phyloP scores from a whole-genome alignment of 2,113 vertebrate species.

The Protobothrops flavoviridis region DNA sequence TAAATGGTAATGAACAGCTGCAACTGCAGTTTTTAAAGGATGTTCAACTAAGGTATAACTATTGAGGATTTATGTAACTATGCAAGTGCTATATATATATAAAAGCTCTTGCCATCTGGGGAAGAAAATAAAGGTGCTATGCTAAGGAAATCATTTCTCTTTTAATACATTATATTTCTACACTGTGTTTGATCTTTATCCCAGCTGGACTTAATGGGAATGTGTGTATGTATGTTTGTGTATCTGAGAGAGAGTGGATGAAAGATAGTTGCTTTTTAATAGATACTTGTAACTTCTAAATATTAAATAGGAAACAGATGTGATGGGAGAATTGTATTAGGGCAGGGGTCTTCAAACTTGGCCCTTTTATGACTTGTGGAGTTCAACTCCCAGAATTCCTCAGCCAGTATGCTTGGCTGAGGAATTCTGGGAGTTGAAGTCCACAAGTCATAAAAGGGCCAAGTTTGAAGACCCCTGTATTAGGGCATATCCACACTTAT shows the following conservation, averaged over 20 bases:
- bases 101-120: neutral
- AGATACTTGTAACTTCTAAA: neutral
- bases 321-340: neutral
- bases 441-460: too few relatives aligned
- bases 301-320: neutral
- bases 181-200: neutral
- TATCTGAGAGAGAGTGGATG: neutral
- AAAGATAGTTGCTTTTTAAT: neutral
- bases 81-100: neutral
- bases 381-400: too few relatives aligned
- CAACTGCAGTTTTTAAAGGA: neutral
- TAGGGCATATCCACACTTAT: neutral
- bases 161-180: neutral
- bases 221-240: neutral
- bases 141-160: neutral
- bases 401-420: too few relatives aligned
- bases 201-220: neutral
- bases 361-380: too few relatives aligned
- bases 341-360: neutral
- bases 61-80: neutral
- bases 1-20: constrained; percentile 33
- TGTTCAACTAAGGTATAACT: neutral
- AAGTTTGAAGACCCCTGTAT: neutral
- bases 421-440: too few relatives aligned
- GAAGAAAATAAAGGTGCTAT: neutral